Conservation (phyloP, 2,888 invertebrate genomes). For the Apamea sordens region DNA sequence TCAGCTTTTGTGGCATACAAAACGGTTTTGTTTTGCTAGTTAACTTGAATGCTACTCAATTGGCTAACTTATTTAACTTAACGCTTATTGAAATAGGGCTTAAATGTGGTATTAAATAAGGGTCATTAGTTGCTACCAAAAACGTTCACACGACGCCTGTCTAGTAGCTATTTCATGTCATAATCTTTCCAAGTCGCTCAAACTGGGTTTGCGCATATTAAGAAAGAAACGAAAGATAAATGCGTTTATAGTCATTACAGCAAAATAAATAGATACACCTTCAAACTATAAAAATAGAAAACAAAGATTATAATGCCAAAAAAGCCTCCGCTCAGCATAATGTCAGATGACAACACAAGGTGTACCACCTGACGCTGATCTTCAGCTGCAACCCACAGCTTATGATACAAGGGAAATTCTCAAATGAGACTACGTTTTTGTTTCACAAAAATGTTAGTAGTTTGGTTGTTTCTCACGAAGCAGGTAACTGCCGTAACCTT, state of each 20-base stretch:
- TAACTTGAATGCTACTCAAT: constrained; percentile 25
- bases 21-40: constrained; percentile 38
- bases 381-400: not conserved
- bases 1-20: constrained; percentile 46
- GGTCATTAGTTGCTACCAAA: not conserved
- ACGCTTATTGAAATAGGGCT: not conserved
- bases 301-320: no score
- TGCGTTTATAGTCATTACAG: no score
- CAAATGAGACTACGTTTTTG: not conserved
- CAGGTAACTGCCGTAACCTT: not conserved
- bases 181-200: not conserved
- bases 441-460: not conserved
- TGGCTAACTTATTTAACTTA: constrained; percentile 23
- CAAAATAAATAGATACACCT: no score
- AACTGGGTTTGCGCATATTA: not conserved
- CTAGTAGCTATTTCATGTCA: not conserved
- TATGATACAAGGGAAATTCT: not conserved
- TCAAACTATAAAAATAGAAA: no score
- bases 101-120: not conserved
- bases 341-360: no score
- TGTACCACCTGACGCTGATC: no score
- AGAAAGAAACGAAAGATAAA: no score
- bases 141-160: not conserved
- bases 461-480: not conserved
- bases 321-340: no score